Conservation (phyloP, 2,113 vertebrate species). For the Mohoua ochrocephala region DNA sequence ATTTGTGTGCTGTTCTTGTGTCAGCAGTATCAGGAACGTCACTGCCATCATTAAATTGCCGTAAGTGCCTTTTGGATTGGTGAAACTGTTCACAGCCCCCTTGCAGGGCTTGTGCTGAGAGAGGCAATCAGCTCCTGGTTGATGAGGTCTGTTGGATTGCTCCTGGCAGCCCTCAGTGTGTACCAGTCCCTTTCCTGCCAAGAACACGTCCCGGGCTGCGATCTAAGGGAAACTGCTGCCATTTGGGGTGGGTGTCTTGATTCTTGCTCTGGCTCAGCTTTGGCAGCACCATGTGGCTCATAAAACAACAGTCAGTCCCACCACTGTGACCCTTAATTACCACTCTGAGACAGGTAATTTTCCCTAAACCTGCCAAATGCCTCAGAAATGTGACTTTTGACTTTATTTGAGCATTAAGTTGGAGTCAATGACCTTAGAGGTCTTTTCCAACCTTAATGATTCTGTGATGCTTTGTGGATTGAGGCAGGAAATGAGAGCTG, state of each 20-base stretch:
- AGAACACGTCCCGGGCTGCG: accelerated
- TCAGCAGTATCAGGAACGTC: neutral
- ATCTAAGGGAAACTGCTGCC: neutral
- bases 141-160: neutral
- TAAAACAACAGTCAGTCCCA: neutral
- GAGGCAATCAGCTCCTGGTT: neutral
- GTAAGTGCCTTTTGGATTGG: neutral
- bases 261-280: neutral
- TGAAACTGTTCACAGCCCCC: neutral
- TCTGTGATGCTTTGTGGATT: neutral
- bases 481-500: neutral
- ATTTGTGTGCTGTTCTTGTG: neutral
- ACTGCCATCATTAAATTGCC: neutral
- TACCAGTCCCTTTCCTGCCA: neutral
- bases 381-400: neutral
- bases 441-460: neutral
- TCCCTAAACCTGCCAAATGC: neutral
- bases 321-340: neutral
- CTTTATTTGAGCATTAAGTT: neutral
- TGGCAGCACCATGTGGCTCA: neutral
- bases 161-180: neutral
- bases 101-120: neutral
- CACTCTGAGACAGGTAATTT: neutral
- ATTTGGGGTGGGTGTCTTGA: accelerated
- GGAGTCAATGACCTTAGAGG: neutral